Percentiles rank a stretch among this genome's conserved stretches.
Conservation (phyloP, 2,888 invertebrate genomes). For the Acrobasis consociella region DNA sequence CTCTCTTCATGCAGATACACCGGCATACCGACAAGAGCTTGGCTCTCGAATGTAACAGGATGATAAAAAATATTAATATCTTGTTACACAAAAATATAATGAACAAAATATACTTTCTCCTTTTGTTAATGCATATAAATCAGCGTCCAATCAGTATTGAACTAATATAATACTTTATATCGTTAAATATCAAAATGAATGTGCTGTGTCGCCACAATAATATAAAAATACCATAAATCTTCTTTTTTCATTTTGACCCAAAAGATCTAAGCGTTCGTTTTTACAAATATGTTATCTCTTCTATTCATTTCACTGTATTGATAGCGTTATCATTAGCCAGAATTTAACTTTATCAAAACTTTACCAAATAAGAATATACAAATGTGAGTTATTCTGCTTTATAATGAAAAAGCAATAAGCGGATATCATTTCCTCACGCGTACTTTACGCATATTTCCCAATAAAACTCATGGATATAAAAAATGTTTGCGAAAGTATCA, state of each 20-base stretch:
- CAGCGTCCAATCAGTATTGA: not conserved
- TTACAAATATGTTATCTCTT: slow-evolving; percentile 48
- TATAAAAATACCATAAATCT: not conserved
- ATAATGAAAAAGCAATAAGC: slow-evolving; percentile 46
- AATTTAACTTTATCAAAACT: slow-evolving; percentile 40
- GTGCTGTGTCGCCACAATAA: not conserved
- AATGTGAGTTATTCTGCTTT: not conserved
- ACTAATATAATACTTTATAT: not conserved
- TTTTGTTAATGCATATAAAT: not conserved
- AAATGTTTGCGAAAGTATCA: slow-evolving; percentile 71
- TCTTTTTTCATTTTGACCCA: not conserved
- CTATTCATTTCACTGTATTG: slow-evolving; percentile 69
- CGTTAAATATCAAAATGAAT: not conserved
- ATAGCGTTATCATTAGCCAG: slow-evolving; percentile 67
- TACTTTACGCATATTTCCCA: slow-evolving; percentile 73
- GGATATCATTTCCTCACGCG: slow-evolving; percentile 56
- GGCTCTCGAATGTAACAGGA: no score
- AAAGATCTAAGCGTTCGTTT: slow-evolving; percentile 4
- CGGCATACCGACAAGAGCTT: no score
- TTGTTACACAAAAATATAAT: not conserved
- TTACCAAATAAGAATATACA: not conserved
- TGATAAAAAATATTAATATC: no score
- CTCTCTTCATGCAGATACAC: no score
- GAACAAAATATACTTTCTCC: not conserved
- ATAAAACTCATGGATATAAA: slow-evolving; percentile 34